Percentiles rank a stretch among this genome's conserved stretches.
Conservation (phyloP, 2,113 vertebrate species). For the Copsychus sechellarum region DNA sequence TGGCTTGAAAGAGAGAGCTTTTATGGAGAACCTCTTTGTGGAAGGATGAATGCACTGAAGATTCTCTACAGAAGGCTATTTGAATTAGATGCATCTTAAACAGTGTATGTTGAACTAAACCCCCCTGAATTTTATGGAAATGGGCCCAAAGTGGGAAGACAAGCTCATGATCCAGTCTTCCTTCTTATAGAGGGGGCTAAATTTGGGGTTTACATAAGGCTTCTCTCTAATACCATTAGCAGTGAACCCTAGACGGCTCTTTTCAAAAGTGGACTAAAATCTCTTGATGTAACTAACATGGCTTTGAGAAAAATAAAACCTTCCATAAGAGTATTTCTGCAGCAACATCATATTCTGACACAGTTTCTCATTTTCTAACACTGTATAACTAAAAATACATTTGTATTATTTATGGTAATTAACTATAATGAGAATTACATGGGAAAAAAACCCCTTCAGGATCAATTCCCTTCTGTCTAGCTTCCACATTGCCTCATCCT, state of each 20-base stretch:
- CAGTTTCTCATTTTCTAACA: conserved; percentile 43
- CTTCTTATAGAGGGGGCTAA: not conserved
- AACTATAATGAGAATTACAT: conserved; percentile 56
- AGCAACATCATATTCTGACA: conserved; percentile 1
- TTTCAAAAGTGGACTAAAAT: conserved; percentile 63
- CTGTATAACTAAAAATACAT: conserved; percentile 46
- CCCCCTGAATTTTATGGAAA: conserved; percentile 43
- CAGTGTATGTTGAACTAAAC: conserved; percentile 56
- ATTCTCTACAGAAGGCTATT: conserved; percentile 64
- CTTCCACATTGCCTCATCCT: not conserved
- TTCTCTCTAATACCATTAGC: conserved; percentile 30
- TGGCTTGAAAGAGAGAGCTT: conserved; percentile 69
- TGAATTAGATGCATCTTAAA: conserved; percentile 75
- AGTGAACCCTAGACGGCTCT: conserved; percentile 57
- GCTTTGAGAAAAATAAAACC: conserved; percentile 47
- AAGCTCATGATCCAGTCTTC: not conserved
- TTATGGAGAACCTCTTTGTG: conserved; percentile 69
- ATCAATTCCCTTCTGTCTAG: not conserved
- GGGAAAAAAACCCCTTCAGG: conserved; percentile 34
- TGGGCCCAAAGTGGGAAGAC: not conserved
- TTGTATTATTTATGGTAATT: conserved; percentile 52
- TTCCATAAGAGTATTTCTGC: not conserved
- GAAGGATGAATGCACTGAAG: conserved; percentile 65
- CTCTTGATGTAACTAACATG: conserved; percentile 10
- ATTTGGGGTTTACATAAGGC: not conserved